phyloP scores from a whole-genome alignment of 1,140 invertebrate genomes.

The Bilobella aurantiaca region DNA sequence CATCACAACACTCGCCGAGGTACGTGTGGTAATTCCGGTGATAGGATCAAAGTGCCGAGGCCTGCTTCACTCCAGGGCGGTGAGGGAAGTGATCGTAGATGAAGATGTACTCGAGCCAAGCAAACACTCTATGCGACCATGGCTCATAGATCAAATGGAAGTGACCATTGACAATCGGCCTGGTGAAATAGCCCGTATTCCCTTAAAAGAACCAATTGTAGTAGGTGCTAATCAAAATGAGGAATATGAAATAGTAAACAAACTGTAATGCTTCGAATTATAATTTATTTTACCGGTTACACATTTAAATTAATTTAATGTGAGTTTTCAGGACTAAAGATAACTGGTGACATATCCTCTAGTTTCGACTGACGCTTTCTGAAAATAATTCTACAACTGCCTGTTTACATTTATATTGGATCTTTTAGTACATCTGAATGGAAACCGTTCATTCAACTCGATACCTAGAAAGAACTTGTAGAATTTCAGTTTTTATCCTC shows the following conservation, averaged over 20 bases:
- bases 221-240: too few relatives aligned
- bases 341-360: too few relatives aligned
- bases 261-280: not conserved
- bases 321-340: not conserved
- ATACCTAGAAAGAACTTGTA: too few relatives aligned
- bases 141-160: not conserved
- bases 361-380: too few relatives aligned
- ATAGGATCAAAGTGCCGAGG: conserved; percentile 51
- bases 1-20: conserved; percentile 46
- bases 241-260: too few relatives aligned
- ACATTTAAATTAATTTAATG: not conserved
- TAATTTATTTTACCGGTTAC: not conserved
- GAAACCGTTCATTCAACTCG: too few relatives aligned
- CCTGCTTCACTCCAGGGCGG: conserved; percentile 46
- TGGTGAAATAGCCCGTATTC: conserved; percentile 15
- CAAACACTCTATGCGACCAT: not conserved
- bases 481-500: too few relatives aligned
- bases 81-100: conserved; percentile 1
- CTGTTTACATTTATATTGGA: too few relatives aligned
- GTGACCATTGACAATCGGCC: conserved; percentile 19
- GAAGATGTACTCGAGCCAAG: conserved; percentile 15
- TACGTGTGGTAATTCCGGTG: conserved; percentile 51
- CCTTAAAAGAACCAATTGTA: not conserved
- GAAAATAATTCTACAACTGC: too few relatives aligned
- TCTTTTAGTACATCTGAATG: too few relatives aligned